Evolutionary conservation across 1,140 invertebrate genomes (phyloP).

Genomic region (Platyscapa corneri): DNA sequence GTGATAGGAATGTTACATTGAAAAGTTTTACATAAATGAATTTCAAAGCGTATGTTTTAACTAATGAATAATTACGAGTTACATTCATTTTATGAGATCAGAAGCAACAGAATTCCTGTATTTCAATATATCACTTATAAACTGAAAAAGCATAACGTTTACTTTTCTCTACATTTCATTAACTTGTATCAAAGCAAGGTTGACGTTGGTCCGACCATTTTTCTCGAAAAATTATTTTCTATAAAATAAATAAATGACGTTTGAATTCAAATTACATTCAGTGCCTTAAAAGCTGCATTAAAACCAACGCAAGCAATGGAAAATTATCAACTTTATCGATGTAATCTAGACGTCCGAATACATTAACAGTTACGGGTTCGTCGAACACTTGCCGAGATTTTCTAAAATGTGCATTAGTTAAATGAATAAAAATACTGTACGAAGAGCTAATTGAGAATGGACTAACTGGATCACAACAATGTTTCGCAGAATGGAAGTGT

Average conservation of each 20-base stretch:
- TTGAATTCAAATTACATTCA: background rate
- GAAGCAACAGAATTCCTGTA: too few species aligned
- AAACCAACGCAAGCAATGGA: background rate
- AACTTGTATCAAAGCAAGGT: too few species aligned
- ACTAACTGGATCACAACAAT: conserved; percentile 4
- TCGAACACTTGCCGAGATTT: background rate
- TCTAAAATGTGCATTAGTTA: background rate
- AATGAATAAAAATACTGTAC: background rate
- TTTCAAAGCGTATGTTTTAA: too few species aligned
- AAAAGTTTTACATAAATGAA: too few species aligned
- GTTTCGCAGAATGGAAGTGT: conserved; percentile 37
- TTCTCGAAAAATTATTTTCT: too few species aligned
- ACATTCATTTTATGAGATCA: too few species aligned
- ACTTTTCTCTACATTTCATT: too few species aligned
- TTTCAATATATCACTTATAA: too few species aligned
- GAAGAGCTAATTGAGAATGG: background rate
- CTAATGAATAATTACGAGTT: too few species aligned
- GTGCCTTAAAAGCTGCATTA: background rate
- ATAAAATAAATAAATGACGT: background rate
- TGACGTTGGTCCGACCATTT: too few species aligned
- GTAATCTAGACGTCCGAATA: background rate
- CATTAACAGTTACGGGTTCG: background rate
- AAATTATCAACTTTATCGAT: background rate
- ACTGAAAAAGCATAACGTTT: too few species aligned
- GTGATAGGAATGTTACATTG: too few species aligned